A percentile compares a stretch with the other conserved stretches of the same genome.
These are phyloP conservation scores for Crioceris asparagi DNA, from an alignment of 2,888 invertebrate species.

Conservation along the genomic window DNA sequence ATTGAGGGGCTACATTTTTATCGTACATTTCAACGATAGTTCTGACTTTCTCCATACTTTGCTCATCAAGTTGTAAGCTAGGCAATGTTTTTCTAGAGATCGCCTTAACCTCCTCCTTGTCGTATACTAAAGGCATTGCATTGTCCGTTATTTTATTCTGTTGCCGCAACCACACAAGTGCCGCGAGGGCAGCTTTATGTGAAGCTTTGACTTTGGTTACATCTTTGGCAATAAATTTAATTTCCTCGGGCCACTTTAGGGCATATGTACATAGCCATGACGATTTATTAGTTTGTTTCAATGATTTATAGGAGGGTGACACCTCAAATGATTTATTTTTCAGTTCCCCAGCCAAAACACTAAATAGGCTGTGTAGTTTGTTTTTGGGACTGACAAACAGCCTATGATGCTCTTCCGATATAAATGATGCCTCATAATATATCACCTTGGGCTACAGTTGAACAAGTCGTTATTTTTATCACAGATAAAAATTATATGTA, in stretches of 20 bases:
- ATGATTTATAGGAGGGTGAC: conserved; percentile 33
- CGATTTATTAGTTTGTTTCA: conserved; percentile 23
- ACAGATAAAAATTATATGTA: too few relatives aligned
- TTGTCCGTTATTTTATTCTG: conserved; percentile 40
- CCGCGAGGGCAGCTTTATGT: conserved; percentile 43
- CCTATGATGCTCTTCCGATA: conserved; percentile 14
- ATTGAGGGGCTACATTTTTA: conserved; percentile 6
- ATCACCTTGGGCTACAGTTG: conserved; percentile 3
- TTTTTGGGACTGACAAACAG: conserved; percentile 41
- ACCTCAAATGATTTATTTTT: conserved; percentile 31
- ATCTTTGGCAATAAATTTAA: conserved; percentile 43
- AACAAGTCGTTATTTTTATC: background rate
- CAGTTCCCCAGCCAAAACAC: conserved; percentile 39
- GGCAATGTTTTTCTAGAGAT: conserved; percentile 32
- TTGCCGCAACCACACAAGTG: conserved; percentile 44
- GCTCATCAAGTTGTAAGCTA: conserved; percentile 17
- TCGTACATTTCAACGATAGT: conserved; percentile 8
- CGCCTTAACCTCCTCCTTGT: conserved; percentile 33
- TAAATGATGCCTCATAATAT: conserved; percentile 1
- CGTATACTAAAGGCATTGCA: conserved; percentile 43
- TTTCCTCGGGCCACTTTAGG: conserved; percentile 48
- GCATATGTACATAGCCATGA: conserved; percentile 45
- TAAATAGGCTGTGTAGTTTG: conserved; percentile 40
- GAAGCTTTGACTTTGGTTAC: conserved; percentile 45
- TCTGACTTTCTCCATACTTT: conserved; percentile 37